Base-by-base conservation (phyloP, 2,113 vertebrate species). In the Morone saxatilis region DNA sequence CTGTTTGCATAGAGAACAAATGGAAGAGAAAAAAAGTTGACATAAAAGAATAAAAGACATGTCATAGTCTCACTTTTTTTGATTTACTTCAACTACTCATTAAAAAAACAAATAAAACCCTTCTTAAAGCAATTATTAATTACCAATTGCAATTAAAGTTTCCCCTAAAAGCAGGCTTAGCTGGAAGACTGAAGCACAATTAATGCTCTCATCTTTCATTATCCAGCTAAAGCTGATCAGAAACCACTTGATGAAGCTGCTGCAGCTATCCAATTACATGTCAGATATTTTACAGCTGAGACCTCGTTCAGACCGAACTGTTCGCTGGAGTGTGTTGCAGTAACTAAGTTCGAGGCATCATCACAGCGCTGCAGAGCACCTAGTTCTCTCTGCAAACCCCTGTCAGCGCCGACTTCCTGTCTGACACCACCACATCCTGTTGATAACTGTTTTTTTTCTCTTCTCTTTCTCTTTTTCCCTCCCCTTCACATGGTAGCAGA, bases 361-460 rank as follows among this genome's bases (percentile, higher is more conserved):
- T 19, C 57, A 12, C 62, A 63, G 16, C 41, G 17, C 65, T 40
- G 57, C 81, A 68, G 57, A 76, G 50, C 77, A 68, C 53, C 67
- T 75, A 31, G n/a, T 47, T 67, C 78, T 67, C 76, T 53, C 51
- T 56, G 47, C 72, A 84, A 51, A 38, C 60, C 76, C 50, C 63
- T 53, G 43, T 82, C 73, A 88, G 84, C 62, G 36, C 85, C 47
- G 36, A 90, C 94, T 95, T 95, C 93, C 95, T 94, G 92, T 93
- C 93, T 93, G 86, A 91, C 94, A 88, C 87, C 84, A 81, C 92
- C 94, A 92, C 94, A 92, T 95, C 94, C 95, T 95, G 94, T 95
- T 94, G 88, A 93, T 86, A 87, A 89, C 85, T 57, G 72, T 25
- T 76, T 77, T 31, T 51, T 45, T 13, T 36, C 17, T 22, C 1